Base-by-base conservation (phyloP, 2,797 vertebrate genomes). In the Chromobotia macracanthus region DNA sequence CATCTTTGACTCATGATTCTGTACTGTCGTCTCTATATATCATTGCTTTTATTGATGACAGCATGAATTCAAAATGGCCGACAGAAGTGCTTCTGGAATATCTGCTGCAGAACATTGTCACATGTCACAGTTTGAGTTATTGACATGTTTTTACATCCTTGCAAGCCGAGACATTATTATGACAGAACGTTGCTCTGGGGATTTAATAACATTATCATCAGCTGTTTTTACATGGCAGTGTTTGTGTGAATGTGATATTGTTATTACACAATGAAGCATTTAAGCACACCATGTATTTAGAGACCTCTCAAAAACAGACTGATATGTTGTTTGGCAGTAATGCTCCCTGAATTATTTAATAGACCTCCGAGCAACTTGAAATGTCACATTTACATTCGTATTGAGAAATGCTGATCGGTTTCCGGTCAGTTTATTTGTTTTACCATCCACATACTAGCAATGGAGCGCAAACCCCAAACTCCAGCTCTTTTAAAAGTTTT, bases 361-460 rank as follows among this genome's bases (percentile, higher is more conserved):
- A 70, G 44, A 46, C 67, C 66, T 61, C 31, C 5, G 5, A 53
- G 56, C 76, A 53, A 61, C 56, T 71, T 71, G 68, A 78, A 71
- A 78, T 78, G 76, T 46, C 67, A 71, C 76, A 78, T 78, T 78
- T 78, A 67, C 76, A 78, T 78, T 44, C 5, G 28, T 64, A 41
- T 78, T 71, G 56, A 71, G 66, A 41, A 28, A 10, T 35, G 44
- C 55, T 53, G 63, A 61, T 78, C 71, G 56, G 66, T 70, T 78
- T 78, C n/a, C 23, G 35, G 21, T 81, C 44, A 44, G 25, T 71
- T 70, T 51, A 78, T 63, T 28, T 71, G 56, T 51, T 51, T n/a
- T 63, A 56, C 44, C 15, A 51, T 50, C 44, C 66, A 61, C 67
- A 31, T 38, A 55, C 68, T 48, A n/a, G n/a, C n/a, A n/a, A n/a